Evolutionary conservation across 2,113 vertebrate species (phyloP).

Genomic region (Oreochromis spilurus): DNA sequence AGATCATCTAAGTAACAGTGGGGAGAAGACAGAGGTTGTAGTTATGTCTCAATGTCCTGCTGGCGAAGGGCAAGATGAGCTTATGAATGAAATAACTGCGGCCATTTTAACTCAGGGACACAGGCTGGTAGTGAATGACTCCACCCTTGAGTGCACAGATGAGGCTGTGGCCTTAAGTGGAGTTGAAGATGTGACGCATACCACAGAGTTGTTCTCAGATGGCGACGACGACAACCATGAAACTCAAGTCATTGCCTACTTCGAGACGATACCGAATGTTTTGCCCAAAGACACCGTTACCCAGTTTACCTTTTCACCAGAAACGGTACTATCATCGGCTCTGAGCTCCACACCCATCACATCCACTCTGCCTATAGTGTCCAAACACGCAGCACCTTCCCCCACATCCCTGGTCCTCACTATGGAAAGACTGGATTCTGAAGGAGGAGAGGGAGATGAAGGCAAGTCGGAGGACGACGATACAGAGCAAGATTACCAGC

Average conservation of each 20-base stretch:
- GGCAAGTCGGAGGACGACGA: constrained; percentile 16
- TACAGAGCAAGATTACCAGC: constrained; percentile 30
- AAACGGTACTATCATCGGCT: constrained; percentile 69
- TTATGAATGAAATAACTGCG: neutral
- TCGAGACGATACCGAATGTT: constrained; percentile 66
- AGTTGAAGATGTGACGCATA: constrained; percentile 17
- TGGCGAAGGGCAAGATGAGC: constrained; percentile 19
- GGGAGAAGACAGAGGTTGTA: constrained; percentile 29
- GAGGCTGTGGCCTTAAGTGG: neutral
- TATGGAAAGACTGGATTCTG: constrained; percentile 26
- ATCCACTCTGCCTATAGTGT: constrained; percentile 73
- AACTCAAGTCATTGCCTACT: constrained; percentile 67
- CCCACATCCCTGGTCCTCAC: constrained; percentile 10
- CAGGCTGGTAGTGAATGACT: neutral
- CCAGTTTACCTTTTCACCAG: constrained; percentile 24
- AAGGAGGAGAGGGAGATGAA: constrained; percentile 4
- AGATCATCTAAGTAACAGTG: neutral
- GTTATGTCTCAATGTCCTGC: constrained; percentile 33
- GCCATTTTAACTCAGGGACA: constrained; percentile 20
- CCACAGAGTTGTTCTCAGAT: constrained; percentile 13
- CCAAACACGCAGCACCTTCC: constrained; percentile 42
- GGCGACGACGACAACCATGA: neutral
- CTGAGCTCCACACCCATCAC: constrained; percentile 68
- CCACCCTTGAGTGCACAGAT: neutral
- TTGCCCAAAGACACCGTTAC: neutral